phyloP scores from a whole-genome alignment of 2,113 vertebrate species.

The Nestor notabilis region DNA sequence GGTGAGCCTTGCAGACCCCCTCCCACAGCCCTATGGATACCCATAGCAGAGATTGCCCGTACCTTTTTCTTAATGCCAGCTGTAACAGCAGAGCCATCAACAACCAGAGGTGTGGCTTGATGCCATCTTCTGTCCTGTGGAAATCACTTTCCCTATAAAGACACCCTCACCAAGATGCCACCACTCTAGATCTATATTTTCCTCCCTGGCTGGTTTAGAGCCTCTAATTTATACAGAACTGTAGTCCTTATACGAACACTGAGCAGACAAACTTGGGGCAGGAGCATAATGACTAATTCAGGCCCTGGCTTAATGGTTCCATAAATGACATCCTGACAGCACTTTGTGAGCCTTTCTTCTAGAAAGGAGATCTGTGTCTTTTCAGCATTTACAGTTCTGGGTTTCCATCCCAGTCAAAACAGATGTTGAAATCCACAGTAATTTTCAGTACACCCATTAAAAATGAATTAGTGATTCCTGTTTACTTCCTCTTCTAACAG shows the following conservation, averaged over 20 bases:
- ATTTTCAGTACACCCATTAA: neutral
- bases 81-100: neutral
- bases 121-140: neutral
- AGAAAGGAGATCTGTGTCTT: neutral
- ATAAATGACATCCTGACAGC: neutral
- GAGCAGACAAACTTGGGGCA: neutral
- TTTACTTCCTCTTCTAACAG: neutral
- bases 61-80: neutral
- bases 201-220: neutral
- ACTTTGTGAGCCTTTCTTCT: neutral
- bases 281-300: neutral
- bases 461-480: neutral
- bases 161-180: neutral
- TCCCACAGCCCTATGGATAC: neutral
- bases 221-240: neutral
- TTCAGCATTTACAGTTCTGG: neutral
- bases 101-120: neutral
- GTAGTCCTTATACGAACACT: rapidly evolving
- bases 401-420: neutral
- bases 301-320: neutral
- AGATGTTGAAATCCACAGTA: neutral
- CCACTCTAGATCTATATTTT: neutral
- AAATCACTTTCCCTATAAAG: neutral
- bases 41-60: neutral
- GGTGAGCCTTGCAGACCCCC: neutral